Conservation (phyloP, 2,797 vertebrate species). For the Myripristis murdjan region DNA sequence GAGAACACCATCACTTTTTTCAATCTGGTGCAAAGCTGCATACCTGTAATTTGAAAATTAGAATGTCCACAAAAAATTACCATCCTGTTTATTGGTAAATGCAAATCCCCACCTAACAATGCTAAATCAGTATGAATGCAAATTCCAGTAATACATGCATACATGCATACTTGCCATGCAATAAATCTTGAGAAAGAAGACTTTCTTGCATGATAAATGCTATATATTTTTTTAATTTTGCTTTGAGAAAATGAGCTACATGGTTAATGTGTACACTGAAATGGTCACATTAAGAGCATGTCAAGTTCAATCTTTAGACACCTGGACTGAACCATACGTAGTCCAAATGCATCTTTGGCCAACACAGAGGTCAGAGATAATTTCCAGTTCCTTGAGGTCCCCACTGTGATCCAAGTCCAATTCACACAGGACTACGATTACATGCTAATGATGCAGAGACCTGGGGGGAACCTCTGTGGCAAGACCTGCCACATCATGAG, state of each 20-base stretch:
- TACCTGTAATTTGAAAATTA: background rate
- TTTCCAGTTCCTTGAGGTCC: background rate
- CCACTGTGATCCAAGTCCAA: conserved; percentile 1
- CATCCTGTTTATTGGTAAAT: background rate
- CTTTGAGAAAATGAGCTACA: too few relatives aligned
- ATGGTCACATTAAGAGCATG: background rate
- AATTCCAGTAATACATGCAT: too few relatives aligned
- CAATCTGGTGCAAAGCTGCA: background rate
- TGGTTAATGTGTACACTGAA: background rate
- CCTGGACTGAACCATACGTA: background rate
- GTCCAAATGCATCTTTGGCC: background rate
- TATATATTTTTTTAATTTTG: too few relatives aligned
- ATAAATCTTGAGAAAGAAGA: too few relatives aligned
- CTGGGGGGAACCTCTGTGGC: conserved; percentile 3
- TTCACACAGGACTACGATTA: background rate
- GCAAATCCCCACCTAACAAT: too few relatives aligned
- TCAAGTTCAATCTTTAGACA: conserved; percentile 2
- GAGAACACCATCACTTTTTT: background rate
- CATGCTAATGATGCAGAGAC: background rate
- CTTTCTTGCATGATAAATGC: too few relatives aligned
- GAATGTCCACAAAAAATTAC: background rate
- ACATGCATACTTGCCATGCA: too few relatives aligned
- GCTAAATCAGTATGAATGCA: too few relatives aligned
- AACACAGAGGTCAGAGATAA: background rate
- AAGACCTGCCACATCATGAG: conserved; percentile 29